Evolutionary conservation across 2,113 vertebrate species (phyloP).

Genomic region (Mirza zaza): DNA sequence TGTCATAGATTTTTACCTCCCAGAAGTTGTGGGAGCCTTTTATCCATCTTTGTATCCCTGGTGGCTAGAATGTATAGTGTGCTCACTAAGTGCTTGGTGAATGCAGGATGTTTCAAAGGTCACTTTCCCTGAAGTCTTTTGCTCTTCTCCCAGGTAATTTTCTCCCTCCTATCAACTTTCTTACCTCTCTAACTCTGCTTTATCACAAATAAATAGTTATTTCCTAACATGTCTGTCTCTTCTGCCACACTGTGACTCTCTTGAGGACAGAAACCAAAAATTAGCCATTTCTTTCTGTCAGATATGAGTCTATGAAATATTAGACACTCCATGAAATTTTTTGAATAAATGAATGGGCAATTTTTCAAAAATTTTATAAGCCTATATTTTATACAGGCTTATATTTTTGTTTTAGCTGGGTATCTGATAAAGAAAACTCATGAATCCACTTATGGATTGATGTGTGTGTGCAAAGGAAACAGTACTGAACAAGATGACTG

Average conservation of each 20-base stretch:
- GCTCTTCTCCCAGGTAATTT: background rate
- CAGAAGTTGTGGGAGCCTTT: background rate
- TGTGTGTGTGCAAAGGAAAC: background rate
- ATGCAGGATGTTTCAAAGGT: background rate
- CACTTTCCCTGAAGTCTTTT: background rate
- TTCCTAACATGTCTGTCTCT: background rate
- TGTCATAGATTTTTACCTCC: background rate
- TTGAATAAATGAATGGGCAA: background rate
- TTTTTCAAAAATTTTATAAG: background rate
- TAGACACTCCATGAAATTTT: background rate
- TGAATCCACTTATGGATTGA: background rate
- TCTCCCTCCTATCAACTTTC: background rate
- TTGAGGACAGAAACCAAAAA: background rate
- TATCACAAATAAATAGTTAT: background rate
- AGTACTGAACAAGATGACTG: background rate
- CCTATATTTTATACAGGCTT: background rate
- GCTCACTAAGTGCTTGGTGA: background rate
- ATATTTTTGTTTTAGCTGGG: background rate
- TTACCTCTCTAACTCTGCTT: background rate
- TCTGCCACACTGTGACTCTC: background rate
- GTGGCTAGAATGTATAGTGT: background rate
- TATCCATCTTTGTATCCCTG: background rate
- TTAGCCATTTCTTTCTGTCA: background rate
- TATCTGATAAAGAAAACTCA: background rate
- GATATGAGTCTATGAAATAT: background rate